Base-by-base conservation (phyloP, 2,888 invertebrate species). In the Dynastes grantii region DNA sequence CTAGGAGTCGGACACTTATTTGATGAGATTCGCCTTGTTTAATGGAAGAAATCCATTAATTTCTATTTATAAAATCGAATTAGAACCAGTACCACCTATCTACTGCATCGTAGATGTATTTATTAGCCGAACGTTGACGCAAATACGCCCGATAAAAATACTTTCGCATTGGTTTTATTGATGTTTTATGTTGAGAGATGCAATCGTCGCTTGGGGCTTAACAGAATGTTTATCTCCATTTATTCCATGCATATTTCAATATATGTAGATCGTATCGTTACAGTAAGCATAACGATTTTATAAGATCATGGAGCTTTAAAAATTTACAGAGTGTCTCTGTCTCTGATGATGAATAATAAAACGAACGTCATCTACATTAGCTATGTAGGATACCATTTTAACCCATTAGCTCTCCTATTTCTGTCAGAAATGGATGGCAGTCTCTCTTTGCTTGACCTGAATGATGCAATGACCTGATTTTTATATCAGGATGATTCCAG, bases 11-110 rank as follows among this genome's bases (percentile, higher is more conserved):
- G 22, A 58, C 55, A 22, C 55, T 58, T 22, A 37, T 64, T 64
- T 37, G 8, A 64, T 13, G 64, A 64, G 6, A 64, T 58, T 32
- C 37, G 32, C n/a, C 32, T 37, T 37, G 37, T 58, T 22, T 64
- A 64, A 64, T 64, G 40, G 64, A 40, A 13, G 6, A 64, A 64
- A 64, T 37, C 64, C 64, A 64, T 64, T 64, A 64, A 16, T 37
- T 37, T 40, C 64, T 64, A 64, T 64, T 64, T 64, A 64, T 64
- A 61, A 64, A 64, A 37, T 32, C 16, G n/a, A 40, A 40, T 13
- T 64, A 64, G n/a, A 37, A 8, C 55, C 2, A 2, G 22, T 0
- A n/a, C 8, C 8, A 53, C n/a, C 5, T 53, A 22, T 22, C 55
- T 22, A 8, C 22, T 22, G 16, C 16, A 58, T 22, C 8, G 55